Conservation (phyloP, 2,797 vertebrate genomes). For the Antrozous pallidus region DNA sequence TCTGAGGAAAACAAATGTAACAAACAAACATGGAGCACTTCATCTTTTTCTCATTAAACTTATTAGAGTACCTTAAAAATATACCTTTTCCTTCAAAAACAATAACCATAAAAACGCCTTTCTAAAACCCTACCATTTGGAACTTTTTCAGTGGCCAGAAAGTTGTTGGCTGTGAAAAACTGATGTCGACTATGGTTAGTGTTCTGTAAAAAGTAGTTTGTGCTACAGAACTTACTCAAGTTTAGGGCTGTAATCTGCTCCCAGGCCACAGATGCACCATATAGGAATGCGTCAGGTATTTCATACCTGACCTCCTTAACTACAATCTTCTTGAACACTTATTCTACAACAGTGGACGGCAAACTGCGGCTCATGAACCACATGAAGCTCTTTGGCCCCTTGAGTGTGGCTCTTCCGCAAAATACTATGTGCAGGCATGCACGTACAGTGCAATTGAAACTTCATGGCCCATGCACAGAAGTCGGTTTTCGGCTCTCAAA, state of each 20-base stretch:
- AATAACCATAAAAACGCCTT: background rate
- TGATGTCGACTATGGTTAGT: background rate
- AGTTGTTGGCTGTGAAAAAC: background rate
- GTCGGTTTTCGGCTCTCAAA: too few species aligned
- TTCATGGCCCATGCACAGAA: too few species aligned
- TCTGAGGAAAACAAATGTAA: background rate
- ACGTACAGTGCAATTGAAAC: too few species aligned
- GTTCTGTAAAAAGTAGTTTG: background rate
- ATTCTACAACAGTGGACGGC: too few species aligned
- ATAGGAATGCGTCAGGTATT: background rate
- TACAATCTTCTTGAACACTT: background rate
- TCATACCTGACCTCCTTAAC: background rate
- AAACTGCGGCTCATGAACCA: too few species aligned
- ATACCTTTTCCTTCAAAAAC: background rate
- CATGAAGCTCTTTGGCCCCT: too few species aligned
- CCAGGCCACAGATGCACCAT: background rate
- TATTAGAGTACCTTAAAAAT: background rate
- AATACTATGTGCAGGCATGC: too few species aligned
- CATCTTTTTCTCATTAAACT: background rate
- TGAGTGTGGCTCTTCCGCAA: too few species aligned
- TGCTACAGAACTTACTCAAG: background rate
- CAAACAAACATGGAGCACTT: background rate
- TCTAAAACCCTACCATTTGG: background rate
- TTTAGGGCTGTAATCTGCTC: background rate
- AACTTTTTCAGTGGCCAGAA: background rate